Conservation (phyloP, 2,797 vertebrate species). For the Micropoecilia bifurca region DNA sequence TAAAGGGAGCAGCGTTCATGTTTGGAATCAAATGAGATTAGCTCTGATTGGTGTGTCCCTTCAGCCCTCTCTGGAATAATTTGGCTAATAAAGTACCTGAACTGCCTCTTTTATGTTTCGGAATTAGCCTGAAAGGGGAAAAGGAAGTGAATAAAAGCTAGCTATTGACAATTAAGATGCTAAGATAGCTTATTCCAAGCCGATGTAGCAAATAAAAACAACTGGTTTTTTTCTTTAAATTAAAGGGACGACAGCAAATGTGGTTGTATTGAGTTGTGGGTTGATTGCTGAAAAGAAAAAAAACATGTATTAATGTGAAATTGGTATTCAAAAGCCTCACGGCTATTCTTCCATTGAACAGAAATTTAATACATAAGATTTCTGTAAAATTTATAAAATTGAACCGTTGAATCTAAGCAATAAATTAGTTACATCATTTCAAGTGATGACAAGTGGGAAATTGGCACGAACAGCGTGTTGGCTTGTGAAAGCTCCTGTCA, state of each 20-base stretch:
- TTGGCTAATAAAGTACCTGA: constrained; percentile 67
- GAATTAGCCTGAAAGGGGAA: constrained; percentile 11
- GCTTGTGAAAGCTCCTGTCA: constrained; percentile 10
- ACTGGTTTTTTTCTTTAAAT: not conserved
- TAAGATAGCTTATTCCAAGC: not conserved
- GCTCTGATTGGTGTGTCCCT: constrained; percentile 67
- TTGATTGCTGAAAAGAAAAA: not conserved
- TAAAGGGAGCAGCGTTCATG: constrained; percentile 69
- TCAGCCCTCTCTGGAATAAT: constrained; percentile 66
- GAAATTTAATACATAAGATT: not conserved
- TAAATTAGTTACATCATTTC: not conserved
- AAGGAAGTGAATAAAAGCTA: constrained; percentile 17
- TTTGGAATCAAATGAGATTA: constrained; percentile 74
- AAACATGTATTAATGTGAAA: not conserved
- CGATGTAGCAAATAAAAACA: not conserved
- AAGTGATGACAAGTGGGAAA: not conserved
- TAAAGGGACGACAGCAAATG: not conserved
- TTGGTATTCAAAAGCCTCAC: not conserved
- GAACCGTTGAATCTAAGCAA: not conserved
- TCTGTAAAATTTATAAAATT: not conserved
- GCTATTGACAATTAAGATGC: constrained; percentile 20
- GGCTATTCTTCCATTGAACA: not conserved
- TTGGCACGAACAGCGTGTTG: not conserved
- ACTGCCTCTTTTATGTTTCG: constrained; percentile 12
- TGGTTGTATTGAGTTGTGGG: not conserved